Base-by-base conservation (phyloP, 92 coral and sea anemone genomes). In the Zoanthus sociatus region DNA sequence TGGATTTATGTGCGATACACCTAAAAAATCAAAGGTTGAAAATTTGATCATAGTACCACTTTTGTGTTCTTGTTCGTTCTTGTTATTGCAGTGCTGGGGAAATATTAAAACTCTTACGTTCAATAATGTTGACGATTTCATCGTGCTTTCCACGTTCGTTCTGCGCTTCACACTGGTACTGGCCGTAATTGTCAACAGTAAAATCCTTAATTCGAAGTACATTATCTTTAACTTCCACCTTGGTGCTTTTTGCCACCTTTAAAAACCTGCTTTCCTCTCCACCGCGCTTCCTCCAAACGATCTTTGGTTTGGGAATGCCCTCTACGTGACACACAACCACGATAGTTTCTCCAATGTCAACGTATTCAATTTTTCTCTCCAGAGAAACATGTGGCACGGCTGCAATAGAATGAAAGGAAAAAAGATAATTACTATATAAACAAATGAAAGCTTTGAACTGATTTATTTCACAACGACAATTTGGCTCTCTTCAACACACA, bases 141-240 rank as follows among this genome's bases (percentile, higher is more conserved):
- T 60, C 3, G 6, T 6, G 12, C 9, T 14, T 17, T 67, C 93
- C 93, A n/a, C 81, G 78, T 20, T 50, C 75, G 81, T 96, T 96
- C 9, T 7, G 76, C 10, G 99, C 98, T 60, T 84, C 86, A 86
- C 99, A 96, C 45, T 84, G 82, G 47, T 96, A 96, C 9, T 21
- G 77, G 7, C 93, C 93, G 50, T 86, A 82, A 32, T 86, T 60
- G 0, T 84, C 90, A 20, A 67, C 79, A 4, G 88, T 86, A 9
- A 89, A n/a, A 21, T 71, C 45, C 14, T 75, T 73, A 78, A 89
- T 66, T 53, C 69, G 21, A 54, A 89, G 89, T 13, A 51, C 13
- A 4, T 31, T 21, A 20, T 4, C 13, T 20, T 66, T 64, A 11
- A 81, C 61, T 50, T 7, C 66, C 54, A 81, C 73, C 15, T 18